Percentiles rank a stretch among this genome's conserved stretches.
phyloP scores from a whole-genome alignment of 2,113 vertebrate genomes.

The Piaya cayana region DNA sequence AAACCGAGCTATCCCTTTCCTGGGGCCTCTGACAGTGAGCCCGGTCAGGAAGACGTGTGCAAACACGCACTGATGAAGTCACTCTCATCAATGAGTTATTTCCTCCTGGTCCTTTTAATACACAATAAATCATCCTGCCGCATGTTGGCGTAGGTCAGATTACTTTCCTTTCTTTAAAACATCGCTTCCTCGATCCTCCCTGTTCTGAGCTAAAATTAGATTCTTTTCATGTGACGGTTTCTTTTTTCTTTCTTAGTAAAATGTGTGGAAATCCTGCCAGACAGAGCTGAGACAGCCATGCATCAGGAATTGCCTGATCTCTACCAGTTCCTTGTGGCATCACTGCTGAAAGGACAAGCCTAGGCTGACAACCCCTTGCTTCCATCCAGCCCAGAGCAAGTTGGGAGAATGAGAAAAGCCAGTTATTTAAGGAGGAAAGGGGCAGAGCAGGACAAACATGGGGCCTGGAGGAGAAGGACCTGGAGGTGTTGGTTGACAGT shows the following conservation, averaged over 20 bases:
- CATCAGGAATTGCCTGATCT: background rate
- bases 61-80: background rate
- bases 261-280: background rate
- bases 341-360: fast-evolving
- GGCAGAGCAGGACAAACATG: fast-evolving
- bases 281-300: background rate
- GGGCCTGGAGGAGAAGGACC: too few species aligned
- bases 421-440: background rate
- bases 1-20: background rate
- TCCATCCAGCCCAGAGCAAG: background rate
- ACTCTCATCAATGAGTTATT: conserved; percentile 35
- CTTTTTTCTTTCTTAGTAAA: background rate
- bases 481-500: too few species aligned
- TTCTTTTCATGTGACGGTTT: background rate
- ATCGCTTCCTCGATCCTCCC: background rate
- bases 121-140: conserved; percentile 3
- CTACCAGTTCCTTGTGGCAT: background rate
- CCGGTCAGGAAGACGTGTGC: background rate
- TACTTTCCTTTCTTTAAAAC: background rate
- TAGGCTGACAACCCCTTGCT: background rate
- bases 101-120: background rate
- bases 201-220: background rate
- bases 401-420: background rate
- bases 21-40: fast-evolving
- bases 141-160: background rate